Conservation (phyloP, 2,888 invertebrate genomes). For the Scelioninae gen. 2 region DNA sequence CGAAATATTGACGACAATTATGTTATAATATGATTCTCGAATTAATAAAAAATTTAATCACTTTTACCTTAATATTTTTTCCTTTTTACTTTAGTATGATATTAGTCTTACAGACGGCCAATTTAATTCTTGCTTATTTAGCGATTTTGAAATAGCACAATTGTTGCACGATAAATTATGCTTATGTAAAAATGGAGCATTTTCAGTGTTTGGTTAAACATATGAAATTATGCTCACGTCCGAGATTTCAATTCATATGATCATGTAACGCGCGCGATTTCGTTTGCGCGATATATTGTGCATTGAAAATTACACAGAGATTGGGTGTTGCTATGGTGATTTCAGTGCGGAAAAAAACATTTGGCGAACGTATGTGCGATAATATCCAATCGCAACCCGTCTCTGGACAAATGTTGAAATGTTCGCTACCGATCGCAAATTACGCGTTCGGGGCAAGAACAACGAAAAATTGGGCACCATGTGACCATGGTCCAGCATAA, state of each 20-base stretch:
- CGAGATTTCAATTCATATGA: constrained; percentile 53
- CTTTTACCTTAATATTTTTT: no score
- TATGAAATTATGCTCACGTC: constrained; percentile 45
- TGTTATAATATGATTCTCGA: no score
- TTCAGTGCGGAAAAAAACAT: constrained; percentile 32
- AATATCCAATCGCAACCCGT: constrained; percentile 40
- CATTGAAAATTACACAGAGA: constrained; percentile 56
- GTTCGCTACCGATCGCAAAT: constrained; percentile 18
- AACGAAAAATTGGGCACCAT: neutral
- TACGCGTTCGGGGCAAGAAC: constrained; percentile 15
- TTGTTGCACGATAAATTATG: no score
- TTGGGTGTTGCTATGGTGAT: constrained; percentile 53
- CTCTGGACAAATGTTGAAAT: constrained; percentile 35
- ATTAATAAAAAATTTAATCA: no score
- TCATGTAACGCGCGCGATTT: constrained; percentile 52
- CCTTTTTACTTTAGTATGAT: no score
- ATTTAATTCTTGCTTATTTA: no score
- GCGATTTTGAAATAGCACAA: no score
- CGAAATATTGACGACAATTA: no score
- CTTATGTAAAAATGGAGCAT: neutral
- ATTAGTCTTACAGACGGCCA: no score
- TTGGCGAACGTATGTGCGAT: constrained; percentile 35
- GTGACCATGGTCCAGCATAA: neutral
- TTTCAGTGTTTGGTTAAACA: constrained; percentile 13
- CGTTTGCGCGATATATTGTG: constrained; percentile 51